phyloP scores from a whole-genome alignment of 2,113 vertebrate species.

The Clarias macrocephalus region DNA sequence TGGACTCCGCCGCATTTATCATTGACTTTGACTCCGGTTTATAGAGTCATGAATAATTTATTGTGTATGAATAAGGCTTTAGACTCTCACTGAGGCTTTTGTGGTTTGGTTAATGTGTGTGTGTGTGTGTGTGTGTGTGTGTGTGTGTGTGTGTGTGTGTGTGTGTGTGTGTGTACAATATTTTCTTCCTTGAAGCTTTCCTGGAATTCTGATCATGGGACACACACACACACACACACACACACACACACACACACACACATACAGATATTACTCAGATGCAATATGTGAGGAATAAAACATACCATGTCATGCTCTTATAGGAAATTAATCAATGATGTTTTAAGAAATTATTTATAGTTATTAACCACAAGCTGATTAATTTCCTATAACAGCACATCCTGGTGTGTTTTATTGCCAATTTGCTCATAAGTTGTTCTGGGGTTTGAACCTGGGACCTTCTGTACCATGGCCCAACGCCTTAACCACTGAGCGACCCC shows the following conservation, averaged over 20 bases:
- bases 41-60: slow-evolving; percentile 73
- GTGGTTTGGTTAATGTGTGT: not conserved
- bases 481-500: no score
- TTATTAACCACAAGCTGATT: no score
- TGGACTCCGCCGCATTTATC: slow-evolving; percentile 68
- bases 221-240: no score
- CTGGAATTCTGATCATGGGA: slow-evolving; percentile 64
- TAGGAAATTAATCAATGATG: not conserved
- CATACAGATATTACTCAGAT: not conserved
- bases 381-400: no score
- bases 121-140: slow-evolving; percentile 7
- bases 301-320: not conserved
- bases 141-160: slow-evolving; percentile 13
- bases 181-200: slow-evolving; percentile 70
- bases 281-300: not conserved
- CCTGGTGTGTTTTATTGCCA: no score
- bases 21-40: slow-evolving; percentile 72
- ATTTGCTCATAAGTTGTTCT: no score
- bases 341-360: not conserved
- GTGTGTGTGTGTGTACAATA: slow-evolving; percentile 50
- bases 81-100: slow-evolving; percentile 63
- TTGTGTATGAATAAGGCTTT: slow-evolving; percentile 71
- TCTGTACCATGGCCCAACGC: no score
- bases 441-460: no score
- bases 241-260: no score